A percentile compares a stretch with the other conserved stretches of the same genome.
Conservation (phyloP, 2,797 vertebrate species). For the Paguma larvata region DNA sequence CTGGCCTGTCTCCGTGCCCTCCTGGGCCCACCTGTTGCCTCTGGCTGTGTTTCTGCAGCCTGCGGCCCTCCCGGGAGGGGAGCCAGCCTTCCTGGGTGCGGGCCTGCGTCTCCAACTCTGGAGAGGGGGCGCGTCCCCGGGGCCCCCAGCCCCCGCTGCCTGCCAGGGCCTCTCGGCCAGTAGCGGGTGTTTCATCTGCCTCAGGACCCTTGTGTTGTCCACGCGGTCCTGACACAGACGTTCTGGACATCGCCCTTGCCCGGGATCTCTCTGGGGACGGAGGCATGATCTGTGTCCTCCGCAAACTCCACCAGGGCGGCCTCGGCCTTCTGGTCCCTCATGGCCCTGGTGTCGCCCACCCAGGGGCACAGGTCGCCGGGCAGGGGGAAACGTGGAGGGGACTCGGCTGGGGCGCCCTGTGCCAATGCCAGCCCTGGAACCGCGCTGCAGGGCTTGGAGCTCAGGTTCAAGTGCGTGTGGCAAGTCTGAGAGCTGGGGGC, state of each 20-base stretch:
- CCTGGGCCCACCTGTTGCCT: background rate
- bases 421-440: background rate
- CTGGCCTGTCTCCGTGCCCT: too few relatives aligned
- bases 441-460: background rate
- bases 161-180: background rate
- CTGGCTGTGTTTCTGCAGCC: background rate
- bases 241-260: background rate
- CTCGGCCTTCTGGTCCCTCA: background rate
- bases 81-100: rapidly evolving
- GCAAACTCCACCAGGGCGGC: slow-evolving; percentile 43
- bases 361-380: background rate
- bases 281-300: background rate
- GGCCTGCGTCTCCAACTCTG: rapidly evolving
- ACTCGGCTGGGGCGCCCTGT: too few relatives aligned
- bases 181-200: slow-evolving; percentile 29
- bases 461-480: background rate
- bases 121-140: background rate
- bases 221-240: background rate
- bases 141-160: background rate
- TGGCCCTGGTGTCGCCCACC: background rate
- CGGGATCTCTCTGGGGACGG: slow-evolving; percentile 18
- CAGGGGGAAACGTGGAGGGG: background rate
- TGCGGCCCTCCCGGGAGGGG: background rate
- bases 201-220: background rate
- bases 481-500: background rate